phyloP scores from a whole-genome alignment of 2,113 vertebrate species.

The Atlantisia rogersi region DNA sequence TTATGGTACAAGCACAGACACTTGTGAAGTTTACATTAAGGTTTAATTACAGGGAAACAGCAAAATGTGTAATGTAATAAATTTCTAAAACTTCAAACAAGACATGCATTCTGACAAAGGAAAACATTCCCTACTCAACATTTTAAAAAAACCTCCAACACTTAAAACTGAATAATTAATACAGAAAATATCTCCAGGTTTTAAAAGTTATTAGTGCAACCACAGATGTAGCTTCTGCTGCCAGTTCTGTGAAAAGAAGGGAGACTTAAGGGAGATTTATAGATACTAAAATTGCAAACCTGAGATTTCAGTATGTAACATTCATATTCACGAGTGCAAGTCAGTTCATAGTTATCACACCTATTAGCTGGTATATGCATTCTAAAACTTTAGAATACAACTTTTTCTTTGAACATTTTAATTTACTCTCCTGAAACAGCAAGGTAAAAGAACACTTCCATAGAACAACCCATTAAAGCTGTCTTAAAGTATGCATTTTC shows the following conservation, averaged over 20 bases:
- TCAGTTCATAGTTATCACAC: background rate
- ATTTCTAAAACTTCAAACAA: background rate
- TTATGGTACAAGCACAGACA: background rate
- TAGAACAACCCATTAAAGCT: background rate
- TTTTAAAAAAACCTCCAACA: background rate
- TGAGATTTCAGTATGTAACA: background rate
- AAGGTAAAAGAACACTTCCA: background rate
- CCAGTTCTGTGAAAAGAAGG: background rate
- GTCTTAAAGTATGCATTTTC: background rate
- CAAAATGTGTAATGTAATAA: background rate
- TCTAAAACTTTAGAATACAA: background rate
- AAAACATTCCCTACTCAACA: background rate
- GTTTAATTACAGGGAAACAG: no score
- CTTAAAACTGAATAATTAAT: background rate
- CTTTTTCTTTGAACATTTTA: background rate
- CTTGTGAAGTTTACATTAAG: background rate
- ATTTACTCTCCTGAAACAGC: background rate
- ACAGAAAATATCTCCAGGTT: background rate
- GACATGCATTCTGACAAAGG: background rate
- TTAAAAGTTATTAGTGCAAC: background rate
- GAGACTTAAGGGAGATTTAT: background rate
- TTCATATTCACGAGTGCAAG: background rate
- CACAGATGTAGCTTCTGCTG: background rate
- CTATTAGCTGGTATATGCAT: background rate
- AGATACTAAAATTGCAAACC: background rate